Base-by-base conservation (phyloP, 2,797 vertebrate species). In the Xenops minutus region DNA sequence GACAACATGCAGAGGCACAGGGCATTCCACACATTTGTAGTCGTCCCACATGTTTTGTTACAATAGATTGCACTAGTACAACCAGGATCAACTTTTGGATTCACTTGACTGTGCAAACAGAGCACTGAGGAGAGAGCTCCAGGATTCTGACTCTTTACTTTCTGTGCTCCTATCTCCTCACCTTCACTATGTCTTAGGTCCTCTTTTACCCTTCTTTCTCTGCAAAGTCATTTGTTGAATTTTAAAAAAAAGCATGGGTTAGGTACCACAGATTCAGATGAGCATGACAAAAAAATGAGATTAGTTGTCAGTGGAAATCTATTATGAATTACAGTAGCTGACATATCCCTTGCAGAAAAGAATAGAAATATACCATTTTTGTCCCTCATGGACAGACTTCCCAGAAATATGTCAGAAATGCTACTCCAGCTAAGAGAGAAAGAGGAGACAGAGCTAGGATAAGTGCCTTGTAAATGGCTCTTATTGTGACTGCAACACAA, bases 21-120 rank as follows among this genome's bases (percentile, higher is more conserved):
- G 75, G 49, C 68, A 82, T 96, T 95, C 91, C 92, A 93, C 72
- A 51, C 86, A 95, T 88, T 88, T 89, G 58, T 34, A 78, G 62
- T 85, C 87, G 85, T 89, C 90, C 94, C 92, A 97, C 66, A 0
- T 54, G 41, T 56, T 87, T 74, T 37, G 17, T 61, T 89, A 61
- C 61, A 85, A 51, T 52, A 48, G 86, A 21, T 55, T 80, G 85
- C 85, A 52, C 22, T 78, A 46, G 54, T 74, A 22, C 34, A 74
- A 56, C 26, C 54, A 78, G 43, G 29, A 81, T 82, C 69, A 44
- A 27, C 36, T 30, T 73, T 64, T 81, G 71, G 51, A 76, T 89
- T 95, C 75, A 51, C 73, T 95, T 69, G 56, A 24, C 27, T 89
- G 66, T 52, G n/a, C 61, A 88, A 63, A 76, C 66, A 61, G 63